These are phyloP conservation scores for Poeciliopsis presidionis DNA, from an alignment of 2,797 vertebrate genomes.

Conservation along the genomic window DNA sequence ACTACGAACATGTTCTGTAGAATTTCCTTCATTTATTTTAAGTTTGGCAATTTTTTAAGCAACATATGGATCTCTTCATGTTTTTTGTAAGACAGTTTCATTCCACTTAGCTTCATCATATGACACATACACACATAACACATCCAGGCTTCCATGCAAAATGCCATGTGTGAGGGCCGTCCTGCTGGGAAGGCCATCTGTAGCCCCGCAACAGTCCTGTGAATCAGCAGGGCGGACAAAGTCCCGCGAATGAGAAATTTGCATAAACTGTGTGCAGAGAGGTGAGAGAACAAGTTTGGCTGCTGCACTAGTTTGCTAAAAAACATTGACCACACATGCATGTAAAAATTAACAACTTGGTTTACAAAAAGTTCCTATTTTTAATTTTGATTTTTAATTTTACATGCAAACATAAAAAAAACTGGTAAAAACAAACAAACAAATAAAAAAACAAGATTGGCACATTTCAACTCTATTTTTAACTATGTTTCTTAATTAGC, in stretches of 20 bases:
- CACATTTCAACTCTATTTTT: not conserved
- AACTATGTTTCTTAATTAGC: not conserved
- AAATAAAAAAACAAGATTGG: not conserved
- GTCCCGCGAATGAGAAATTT: conserved; percentile 46
- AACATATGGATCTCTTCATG: conserved; percentile 24
- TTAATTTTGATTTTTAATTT: not conserved
- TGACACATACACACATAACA: conserved; percentile 51
- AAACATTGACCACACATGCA: conserved; percentile 7
- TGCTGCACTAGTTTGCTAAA: conserved; percentile 10
- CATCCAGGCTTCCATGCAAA: conserved; percentile 56
- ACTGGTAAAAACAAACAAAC: too few species aligned
- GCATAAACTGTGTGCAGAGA: conserved; percentile 36
- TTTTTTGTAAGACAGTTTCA: conserved; percentile 18
- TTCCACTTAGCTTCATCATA: conserved; percentile 53
- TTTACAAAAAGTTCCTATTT: not conserved
- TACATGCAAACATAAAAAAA: too few species aligned
- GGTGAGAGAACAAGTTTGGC: conserved; percentile 36
- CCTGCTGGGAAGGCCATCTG: conserved; percentile 76
- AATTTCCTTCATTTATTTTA: not conserved
- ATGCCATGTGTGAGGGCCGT: conserved; percentile 70
- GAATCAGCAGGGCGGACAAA: conserved; percentile 66
- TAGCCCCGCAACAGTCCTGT: conserved; percentile 56
- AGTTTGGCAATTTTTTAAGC: not conserved
- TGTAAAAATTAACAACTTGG: not conserved
- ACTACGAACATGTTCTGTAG: not conserved